Conservation (phyloP, 2,888 invertebrate genomes). For the Leptopilina drosophilae region DNA sequence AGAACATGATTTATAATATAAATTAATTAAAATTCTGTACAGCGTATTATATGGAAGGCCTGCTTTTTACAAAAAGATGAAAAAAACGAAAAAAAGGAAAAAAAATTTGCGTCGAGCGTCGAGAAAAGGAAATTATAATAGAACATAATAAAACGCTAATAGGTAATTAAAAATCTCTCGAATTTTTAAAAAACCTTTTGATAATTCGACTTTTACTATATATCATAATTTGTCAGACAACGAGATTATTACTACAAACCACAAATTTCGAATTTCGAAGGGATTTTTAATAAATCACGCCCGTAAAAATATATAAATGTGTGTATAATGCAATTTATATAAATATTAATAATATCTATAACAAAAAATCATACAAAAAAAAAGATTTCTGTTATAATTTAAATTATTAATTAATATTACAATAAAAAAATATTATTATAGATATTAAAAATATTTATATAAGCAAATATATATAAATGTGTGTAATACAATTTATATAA, state of each 20-base stretch:
- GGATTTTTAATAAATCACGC: constrained; percentile 12
- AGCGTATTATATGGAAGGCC: constrained; percentile 75
- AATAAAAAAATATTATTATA: too few species aligned
- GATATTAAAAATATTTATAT: too few species aligned
- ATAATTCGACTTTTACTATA: constrained; percentile 44
- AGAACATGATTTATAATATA: constrained; percentile 74
- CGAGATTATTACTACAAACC: constrained; percentile 12
- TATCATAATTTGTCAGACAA: constrained; percentile 48
- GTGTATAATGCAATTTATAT: too few species aligned
- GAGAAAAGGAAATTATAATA: constrained; percentile 45
- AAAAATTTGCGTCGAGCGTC: constrained; percentile 59
- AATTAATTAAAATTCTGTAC: constrained; percentile 71
- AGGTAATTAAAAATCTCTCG: background rate
- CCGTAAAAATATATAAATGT: too few species aligned
- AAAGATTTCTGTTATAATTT: too few species aligned
- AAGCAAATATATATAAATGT: too few species aligned
- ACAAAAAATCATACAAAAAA: too few species aligned
- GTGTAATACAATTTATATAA: constrained; percentile 37
- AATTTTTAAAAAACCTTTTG: constrained; percentile 47
- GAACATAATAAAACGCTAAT: background rate
- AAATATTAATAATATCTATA: too few species aligned
- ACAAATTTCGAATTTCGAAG: constrained; percentile 34
- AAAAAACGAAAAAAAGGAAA: too few species aligned
- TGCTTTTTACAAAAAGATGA: constrained; percentile 65
- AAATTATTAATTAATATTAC: too few species aligned